Conservation (phyloP, 2,888 invertebrate species). For the Cheilosia grossa region DNA sequence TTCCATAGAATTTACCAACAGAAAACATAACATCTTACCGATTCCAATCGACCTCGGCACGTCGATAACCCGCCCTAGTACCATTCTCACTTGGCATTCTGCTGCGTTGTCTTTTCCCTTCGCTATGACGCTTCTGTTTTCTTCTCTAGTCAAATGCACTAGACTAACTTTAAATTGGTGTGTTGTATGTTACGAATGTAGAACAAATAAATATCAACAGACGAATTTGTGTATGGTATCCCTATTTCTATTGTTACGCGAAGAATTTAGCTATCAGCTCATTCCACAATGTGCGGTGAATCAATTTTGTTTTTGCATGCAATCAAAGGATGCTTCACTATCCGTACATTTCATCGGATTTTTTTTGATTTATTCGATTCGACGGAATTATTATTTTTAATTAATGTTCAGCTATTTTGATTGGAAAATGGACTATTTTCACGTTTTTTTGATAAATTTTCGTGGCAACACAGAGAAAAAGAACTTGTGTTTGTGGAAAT, state of each 20-base stretch:
- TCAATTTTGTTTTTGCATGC: constrained; percentile 44
- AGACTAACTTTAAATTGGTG: background rate
- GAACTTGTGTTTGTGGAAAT: constrained; percentile 27
- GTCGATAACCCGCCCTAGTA: constrained; percentile 75
- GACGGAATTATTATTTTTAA: background rate
- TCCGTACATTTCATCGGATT: constrained; percentile 19
- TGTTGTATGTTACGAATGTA: background rate
- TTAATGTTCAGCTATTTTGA: background rate
- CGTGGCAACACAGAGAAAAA: constrained; percentile 20
- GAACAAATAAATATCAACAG: constrained; percentile 18
- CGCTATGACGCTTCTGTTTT: background rate
- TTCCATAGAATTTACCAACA: background rate
- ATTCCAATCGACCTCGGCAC: constrained; percentile 81
- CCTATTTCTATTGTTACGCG: constrained; percentile 34
- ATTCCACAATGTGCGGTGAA: constrained; percentile 49
- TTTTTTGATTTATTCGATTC: background rate
- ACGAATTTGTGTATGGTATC: background rate
- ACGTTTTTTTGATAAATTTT: background rate
- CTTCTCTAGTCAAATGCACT: background rate
- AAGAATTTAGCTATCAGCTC: constrained; percentile 43
- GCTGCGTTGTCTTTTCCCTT: constrained; percentile 78
- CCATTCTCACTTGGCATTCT: constrained; percentile 76
- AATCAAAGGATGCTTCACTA: constrained; percentile 13
- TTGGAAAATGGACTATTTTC: background rate
- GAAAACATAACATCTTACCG: constrained; percentile 77